Evolutionary conservation across 2,797 vertebrate species (phyloP).

Genomic region (Morus bassanus): DNA sequence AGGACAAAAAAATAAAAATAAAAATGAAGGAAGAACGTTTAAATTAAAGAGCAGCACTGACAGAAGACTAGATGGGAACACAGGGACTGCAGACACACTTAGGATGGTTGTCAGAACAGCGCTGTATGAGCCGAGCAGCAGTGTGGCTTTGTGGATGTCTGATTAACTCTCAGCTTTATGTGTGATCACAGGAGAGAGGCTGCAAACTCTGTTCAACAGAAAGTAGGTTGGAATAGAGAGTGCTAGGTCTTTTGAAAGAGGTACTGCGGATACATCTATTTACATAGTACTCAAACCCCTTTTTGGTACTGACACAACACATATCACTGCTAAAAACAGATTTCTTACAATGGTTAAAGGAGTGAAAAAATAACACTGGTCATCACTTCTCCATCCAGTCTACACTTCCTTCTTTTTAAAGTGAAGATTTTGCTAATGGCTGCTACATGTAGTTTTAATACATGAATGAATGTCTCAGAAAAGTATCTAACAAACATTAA

Average conservation of each 20-base stretch:
- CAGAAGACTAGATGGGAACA: neutral
- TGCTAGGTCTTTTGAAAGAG: neutral
- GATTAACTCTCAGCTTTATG: neutral
- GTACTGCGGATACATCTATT: neutral
- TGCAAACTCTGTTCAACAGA: neutral
- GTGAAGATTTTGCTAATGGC: neutral
- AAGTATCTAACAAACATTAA: neutral
- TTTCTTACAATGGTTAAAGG: neutral
- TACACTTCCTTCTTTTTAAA: neutral
- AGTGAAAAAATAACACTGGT: neutral
- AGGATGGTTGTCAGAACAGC: neutral
- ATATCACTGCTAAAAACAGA: neutral
- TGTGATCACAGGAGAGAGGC: neutral
- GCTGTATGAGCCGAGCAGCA: neutral
- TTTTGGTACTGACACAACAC: neutral
- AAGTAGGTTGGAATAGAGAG: neutral
- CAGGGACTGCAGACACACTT: neutral
- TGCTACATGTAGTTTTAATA: neutral
- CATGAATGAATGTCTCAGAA: neutral
- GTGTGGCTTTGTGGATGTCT: neutral
- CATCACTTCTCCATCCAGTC: neutral
- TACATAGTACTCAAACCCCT: neutral
- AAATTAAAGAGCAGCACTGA: neutral
- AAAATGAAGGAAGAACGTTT: neutral
- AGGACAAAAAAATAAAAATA: neutral